A percentile compares a stretch with the other conserved stretches of the same genome.
Conservation (phyloP, 2,113 vertebrate species). For the Rhynchopsitta pachyrhyncha region DNA sequence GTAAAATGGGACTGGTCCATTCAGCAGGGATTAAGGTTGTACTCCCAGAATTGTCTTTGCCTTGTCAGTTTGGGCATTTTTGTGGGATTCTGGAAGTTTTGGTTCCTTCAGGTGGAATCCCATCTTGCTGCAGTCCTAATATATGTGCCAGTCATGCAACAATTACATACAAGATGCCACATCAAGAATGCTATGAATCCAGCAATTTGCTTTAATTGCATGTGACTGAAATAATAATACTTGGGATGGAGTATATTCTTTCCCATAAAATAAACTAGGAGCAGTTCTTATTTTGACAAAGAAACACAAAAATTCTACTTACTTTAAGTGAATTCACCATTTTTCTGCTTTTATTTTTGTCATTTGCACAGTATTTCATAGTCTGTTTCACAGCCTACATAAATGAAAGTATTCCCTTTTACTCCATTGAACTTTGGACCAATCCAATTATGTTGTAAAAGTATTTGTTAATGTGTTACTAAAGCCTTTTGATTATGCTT, state of each 20-base stretch:
- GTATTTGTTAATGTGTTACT: neutral
- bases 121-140: neutral
- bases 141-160: neutral
- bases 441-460: neutral
- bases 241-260: neutral
- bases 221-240: neutral
- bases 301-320: neutral
- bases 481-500: neutral
- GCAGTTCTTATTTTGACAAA: neutral
- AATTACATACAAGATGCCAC: neutral
- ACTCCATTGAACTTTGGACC: neutral
- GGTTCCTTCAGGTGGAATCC: neutral
- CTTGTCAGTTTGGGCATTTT: neutral
- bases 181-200: neutral
- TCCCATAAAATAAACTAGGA: neutral
- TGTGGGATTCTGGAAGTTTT: neutral
- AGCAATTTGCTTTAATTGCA: neutral
- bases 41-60: neutral
- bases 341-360: neutral
- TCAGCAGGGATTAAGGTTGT: neutral
- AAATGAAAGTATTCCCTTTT: neutral
- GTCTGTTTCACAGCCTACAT: neutral
- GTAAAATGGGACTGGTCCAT: neutral
- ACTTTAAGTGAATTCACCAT: neutral
- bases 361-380: neutral